A percentile compares a stretch with the other conserved stretches of the same genome.
Evolutionary conservation across 2,113 vertebrate genomes (phyloP).

Genomic region (human): DNA sequence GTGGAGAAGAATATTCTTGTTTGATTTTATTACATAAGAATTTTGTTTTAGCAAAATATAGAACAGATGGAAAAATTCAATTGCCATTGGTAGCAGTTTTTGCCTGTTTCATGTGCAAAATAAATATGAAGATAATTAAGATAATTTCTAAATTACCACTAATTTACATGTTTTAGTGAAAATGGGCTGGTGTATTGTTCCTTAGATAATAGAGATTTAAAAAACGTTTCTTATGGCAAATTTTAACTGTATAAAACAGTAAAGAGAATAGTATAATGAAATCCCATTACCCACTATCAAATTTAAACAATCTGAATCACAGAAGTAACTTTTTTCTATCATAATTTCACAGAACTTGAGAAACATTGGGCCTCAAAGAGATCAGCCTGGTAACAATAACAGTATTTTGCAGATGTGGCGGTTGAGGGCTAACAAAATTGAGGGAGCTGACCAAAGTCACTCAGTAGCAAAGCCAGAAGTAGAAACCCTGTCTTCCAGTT

Average conservation of each 20-base stretch:
- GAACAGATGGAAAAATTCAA: neutral
- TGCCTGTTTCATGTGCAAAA: neutral
- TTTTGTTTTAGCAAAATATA: constrained; percentile 38
- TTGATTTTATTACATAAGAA: constrained; percentile 23
- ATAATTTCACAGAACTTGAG: neutral
- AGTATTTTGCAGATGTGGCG: neutral
- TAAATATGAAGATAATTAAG: neutral
- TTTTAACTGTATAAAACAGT: constrained; percentile 9
- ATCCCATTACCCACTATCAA: neutral
- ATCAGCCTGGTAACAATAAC: neutral
- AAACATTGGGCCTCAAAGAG: neutral
- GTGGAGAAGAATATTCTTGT: neutral
- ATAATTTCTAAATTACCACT: neutral
- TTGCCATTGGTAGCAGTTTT: neutral
- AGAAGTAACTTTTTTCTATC: neutral
- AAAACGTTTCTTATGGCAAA: neutral
- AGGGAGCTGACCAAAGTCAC: neutral
- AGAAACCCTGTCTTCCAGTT: neutral
- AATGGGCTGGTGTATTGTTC: neutral
- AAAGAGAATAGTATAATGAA: neutral
- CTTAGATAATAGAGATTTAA: neutral
- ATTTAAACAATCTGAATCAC: neutral
- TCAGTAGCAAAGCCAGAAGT: neutral
- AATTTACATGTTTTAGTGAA: neutral
- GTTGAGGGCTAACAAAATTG: neutral